These are phyloP conservation scores for Sarcophaga peregrina DNA, from an alignment of 1,140 invertebrate species.

Conservation along the genomic window DNA sequence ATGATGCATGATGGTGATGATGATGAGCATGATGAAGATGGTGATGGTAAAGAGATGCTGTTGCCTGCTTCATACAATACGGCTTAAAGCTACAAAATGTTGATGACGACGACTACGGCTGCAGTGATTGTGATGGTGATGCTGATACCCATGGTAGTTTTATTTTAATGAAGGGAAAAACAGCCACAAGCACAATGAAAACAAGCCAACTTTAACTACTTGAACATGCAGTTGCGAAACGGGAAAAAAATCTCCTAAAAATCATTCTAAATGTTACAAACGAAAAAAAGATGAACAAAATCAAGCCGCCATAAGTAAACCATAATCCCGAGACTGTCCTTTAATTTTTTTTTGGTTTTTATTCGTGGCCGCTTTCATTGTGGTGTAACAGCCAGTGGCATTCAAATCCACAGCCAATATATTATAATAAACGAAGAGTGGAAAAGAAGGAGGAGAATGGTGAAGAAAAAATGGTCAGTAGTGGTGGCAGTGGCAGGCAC, in stretches of 20 bases:
- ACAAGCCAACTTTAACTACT: not conserved
- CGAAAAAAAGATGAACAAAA: slow-evolving; percentile 15
- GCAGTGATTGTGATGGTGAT: slow-evolving; percentile 25
- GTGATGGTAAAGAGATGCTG: not conserved
- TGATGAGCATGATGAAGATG: slow-evolving; percentile 18
- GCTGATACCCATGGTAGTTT: slow-evolving; percentile 15
- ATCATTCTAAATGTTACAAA: not conserved
- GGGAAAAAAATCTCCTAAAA: not conserved
- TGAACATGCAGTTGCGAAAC: not conserved
- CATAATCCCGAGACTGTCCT: not conserved
- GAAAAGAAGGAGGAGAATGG: not conserved
- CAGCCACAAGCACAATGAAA: slow-evolving; percentile 30
- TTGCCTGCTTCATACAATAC: not conserved
- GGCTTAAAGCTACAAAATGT: not conserved
- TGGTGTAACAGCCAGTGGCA: slow-evolving; percentile 25
- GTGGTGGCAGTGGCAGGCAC: slow-evolving; percentile 22
- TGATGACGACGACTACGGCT: not conserved
- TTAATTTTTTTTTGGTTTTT: not conserved
- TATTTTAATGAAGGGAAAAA: slow-evolving; percentile 41
- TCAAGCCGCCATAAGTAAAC: slow-evolving; percentile 22
- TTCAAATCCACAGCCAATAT: not conserved
- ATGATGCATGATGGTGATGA: slow-evolving; percentile 38
- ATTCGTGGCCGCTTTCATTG: not conserved
- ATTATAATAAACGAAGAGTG: slow-evolving; percentile 8
- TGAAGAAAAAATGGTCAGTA: slow-evolving; percentile 20